phyloP scores from a whole-genome alignment of 2,797 vertebrate species.

The Kryptopterus vitreolus region DNA sequence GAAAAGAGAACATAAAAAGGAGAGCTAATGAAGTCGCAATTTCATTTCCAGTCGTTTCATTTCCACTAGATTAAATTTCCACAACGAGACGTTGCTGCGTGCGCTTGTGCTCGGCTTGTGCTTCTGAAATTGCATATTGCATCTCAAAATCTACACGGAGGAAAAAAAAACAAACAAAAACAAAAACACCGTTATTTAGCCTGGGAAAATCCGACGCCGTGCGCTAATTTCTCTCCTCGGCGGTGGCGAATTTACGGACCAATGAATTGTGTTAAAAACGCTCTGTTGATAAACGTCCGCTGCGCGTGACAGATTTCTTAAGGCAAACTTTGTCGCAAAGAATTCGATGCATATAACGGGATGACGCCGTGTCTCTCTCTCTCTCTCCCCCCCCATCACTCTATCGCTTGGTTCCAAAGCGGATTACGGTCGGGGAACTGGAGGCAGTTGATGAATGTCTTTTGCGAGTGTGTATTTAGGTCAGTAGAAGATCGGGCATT shows the following conservation, averaged over 20 bases:
- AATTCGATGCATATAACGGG: slow-evolving; percentile 52
- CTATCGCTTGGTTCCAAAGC: slow-evolving; percentile 55
- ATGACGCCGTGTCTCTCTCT: slow-evolving; percentile 25
- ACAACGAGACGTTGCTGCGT: slow-evolving; percentile 41
- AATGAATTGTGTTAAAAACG: slow-evolving; percentile 25
- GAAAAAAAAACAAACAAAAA: slow-evolving; percentile 25
- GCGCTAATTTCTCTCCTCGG: slow-evolving; percentile 31
- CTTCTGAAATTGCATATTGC: slow-evolving; percentile 53
- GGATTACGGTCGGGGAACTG: slow-evolving; percentile 73
- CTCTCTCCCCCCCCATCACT: slow-evolving; percentile 14
- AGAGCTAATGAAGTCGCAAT: slow-evolving; percentile 20
- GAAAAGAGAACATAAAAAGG: neutral
- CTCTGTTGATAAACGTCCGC: slow-evolving; percentile 34
- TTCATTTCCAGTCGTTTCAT: slow-evolving; percentile 20
- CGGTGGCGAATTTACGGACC: neutral
- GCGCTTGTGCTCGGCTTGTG: slow-evolving; percentile 49
- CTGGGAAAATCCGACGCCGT: slow-evolving; percentile 19
- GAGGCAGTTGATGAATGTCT: slow-evolving; percentile 68
- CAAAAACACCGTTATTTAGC: no score
- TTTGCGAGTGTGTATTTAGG: slow-evolving; percentile 56
- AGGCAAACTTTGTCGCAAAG: slow-evolving; percentile 39
- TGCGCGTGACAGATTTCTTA: slow-evolving; percentile 21
- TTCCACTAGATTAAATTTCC: slow-evolving; percentile 25
- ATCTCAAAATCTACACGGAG: slow-evolving; percentile 37
- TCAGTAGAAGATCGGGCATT: slow-evolving; percentile 60